Base-by-base conservation (phyloP, 2,888 invertebrate genomes). In the Siphonodentalium dalli region DNA sequence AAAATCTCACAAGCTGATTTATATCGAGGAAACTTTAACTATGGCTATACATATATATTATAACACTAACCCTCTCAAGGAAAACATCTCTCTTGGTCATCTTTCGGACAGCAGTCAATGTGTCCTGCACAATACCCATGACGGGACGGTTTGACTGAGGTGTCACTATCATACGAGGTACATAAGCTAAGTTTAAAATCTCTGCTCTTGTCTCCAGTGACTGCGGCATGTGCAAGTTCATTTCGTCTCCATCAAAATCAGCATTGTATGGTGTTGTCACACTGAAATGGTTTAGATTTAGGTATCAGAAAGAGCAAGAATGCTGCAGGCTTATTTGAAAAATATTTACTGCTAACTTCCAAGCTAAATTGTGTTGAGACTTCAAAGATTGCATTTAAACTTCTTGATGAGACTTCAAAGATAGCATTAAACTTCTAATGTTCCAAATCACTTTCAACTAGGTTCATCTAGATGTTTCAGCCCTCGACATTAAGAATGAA, bases 21-120 rank as follows among this genome's bases (percentile, higher is more conserved):
- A n/a, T n/a, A n/a, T n/a, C n/a, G n/a, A n/a, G n/a, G n/a, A n/a
- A n/a, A n/a, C n/a, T n/a, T n/a, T n/a, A n/a, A n/a, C n/a, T n/a
- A n/a, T n/a, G n/a, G n/a, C n/a, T n/a, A n/a, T n/a, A n/a, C n/a
- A n/a, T n/a, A n/a, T n/a, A n/a, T n/a, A n/a, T 45, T 7, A 13
- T 2, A 45, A 7, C 11, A n/a, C 66, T 63, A 66, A 85, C 84
- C 79, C 93, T 92, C 53, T 95, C 95, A 5, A 98, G 88, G 76
- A 98, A 99, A 0, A 97, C 93, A 82, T 99, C 98, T 54, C 98
- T 85, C 78, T 96, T 97, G 0, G 98, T 99, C 97, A 98, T 98
- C 85, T 98, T 98, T 52, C 97, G 86, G 1, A 97, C 95, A 46
- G 97, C 98, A 24, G 95, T 96, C 24, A 98, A 83, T 0, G 98